Evolutionary conservation across 1,140 invertebrate genomes (phyloP), one percentile per base, ranked within the genome.

Genomic region (Frieseomelitta varia): DNA sequence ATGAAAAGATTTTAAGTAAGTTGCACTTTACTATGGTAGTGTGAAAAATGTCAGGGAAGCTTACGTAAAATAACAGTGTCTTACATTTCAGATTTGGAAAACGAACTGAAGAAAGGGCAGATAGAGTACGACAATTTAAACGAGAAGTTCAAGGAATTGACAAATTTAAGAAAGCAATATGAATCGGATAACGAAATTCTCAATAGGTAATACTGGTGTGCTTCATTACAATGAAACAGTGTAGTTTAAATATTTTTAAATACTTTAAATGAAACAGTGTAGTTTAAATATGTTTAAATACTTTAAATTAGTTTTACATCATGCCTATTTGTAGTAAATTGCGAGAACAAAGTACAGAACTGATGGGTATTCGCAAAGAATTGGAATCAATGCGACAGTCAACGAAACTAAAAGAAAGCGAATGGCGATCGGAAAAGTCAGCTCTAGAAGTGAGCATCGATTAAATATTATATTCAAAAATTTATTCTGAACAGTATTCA

Each of bases 91-190:
- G 97, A 96, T 92, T 92, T 97, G 86, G 96, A 97, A 93, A 94
- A 95, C 87, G 95, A 96, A 63, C 87, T 98, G 56, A 95, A 95
- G 58, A 95, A 95, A 34, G 97, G 97, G 91, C 96, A 96, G 79
- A 96, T 97, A 83, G 97, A 97, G 86, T 97, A 97, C 92, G 97
- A 97, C 84, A 97, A 98, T 87, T 94, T 98, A 14, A 98, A 97
- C 51, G 95, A 95, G 6, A 98, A 97, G 92, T 97, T 98, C 93
- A 97, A 98, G 90, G 95, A 97, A 82, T 93, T 98, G n/a, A 96
- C 97, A 91, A 97, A 98, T 92, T 97, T 96, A 74, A 98, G 98
- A 93, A 96, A 77, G 4, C 75, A 87, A 34, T 55, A 82, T 47
- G 82, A 90, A 78, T 55, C n/a, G 27, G 68, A 90, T 24, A 90